Conservation (phyloP, 2,113 vertebrate genomes). For the Sus scrofa region T2T-Sscrofa CM000827.6:77568001-77568500, state of each 20-base stretch:
- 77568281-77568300: background rate
- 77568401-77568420: too few relatives aligned
- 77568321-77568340: background rate
- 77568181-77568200: background rate
- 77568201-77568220: slow-evolving; percentile 7
- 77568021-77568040: background rate
- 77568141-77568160: background rate
- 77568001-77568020: too few relatives aligned
- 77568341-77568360: background rate
- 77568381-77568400: too few relatives aligned
- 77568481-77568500: too few relatives aligned
- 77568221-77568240: slow-evolving; percentile 22
- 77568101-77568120: background rate
- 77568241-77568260: slow-evolving; percentile 54
- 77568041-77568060: slow-evolving; percentile 4
- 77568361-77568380: too few relatives aligned
- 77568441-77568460: too few relatives aligned
- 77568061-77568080: slow-evolving; percentile 15
- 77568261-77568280: slow-evolving; percentile 34
- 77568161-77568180: slow-evolving; percentile 17
- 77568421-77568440: too few relatives aligned
- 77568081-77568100: background rate
- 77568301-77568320: slow-evolving; percentile 20
- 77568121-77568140: background rate
- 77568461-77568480: too few relatives aligned